Conservation (phyloP, 2,113 vertebrate genomes). For the Aegithalos caudatus region DNA sequence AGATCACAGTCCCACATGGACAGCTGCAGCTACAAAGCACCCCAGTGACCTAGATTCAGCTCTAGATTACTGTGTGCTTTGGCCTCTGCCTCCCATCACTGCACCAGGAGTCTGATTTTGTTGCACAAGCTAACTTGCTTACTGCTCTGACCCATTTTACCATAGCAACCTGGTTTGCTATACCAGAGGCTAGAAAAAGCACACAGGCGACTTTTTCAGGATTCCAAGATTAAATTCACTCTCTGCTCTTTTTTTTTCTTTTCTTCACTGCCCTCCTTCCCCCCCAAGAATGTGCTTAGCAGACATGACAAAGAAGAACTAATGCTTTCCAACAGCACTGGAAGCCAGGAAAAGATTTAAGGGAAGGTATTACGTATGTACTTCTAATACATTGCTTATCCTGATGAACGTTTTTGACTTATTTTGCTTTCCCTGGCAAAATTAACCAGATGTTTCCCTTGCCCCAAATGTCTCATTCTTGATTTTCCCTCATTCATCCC, state of each 20-base stretch:
- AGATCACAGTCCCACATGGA: slow-evolving; percentile 60
- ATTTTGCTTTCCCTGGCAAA: neutral
- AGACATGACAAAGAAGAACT: slow-evolving; percentile 18
- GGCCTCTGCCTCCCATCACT: slow-evolving; percentile 54
- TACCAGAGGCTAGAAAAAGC: slow-evolving; percentile 44
- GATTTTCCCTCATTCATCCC: neutral
- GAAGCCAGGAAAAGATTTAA: slow-evolving; percentile 41
- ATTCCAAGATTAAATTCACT: slow-evolving; percentile 69
- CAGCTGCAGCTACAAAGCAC: slow-evolving; percentile 79
- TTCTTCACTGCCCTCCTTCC: neutral
- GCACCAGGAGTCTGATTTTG: slow-evolving; percentile 69
- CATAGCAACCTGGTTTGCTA: slow-evolving; percentile 80
- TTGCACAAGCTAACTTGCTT: slow-evolving; percentile 75
- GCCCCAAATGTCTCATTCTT: neutral
- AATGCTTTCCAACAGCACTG: slow-evolving; percentile 17
- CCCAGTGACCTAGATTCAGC: slow-evolving; percentile 90
- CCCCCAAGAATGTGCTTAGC: neutral
- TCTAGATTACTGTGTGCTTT: slow-evolving; percentile 77
- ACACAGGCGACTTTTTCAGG: slow-evolving; percentile 57
- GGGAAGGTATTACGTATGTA: neutral
- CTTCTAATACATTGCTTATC: neutral
- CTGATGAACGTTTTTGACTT: neutral
- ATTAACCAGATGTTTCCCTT: slow-evolving; percentile 16
- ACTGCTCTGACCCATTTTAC: slow-evolving; percentile 85
- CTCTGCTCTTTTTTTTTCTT: slow-evolving; percentile 1